These are phyloP conservation scores for Ectemnius continuus DNA, from an alignment of 2,888 invertebrate species.

Conservation along the genomic window DNA sequence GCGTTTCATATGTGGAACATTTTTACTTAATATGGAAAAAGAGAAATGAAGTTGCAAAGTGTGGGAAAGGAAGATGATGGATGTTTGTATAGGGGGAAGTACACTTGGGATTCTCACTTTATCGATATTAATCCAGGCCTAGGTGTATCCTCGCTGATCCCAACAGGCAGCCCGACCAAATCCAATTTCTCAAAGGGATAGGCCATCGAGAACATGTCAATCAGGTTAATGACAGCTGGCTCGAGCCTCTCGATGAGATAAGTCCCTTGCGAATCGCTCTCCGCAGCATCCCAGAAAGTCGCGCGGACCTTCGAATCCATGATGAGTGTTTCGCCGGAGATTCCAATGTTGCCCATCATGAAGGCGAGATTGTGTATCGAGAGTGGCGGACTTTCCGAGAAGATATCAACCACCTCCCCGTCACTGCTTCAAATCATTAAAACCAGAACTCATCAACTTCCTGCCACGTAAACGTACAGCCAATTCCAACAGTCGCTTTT, in stretches of 20 bases:
- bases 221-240: conserved; percentile 45
- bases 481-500: too few species aligned
- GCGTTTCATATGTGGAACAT: too few species aligned
- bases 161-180: conserved; percentile 60
- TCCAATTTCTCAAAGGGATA: conserved; percentile 67
- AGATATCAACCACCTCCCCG: conserved; percentile 56
- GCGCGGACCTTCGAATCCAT: conserved; percentile 43
- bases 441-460: neutral
- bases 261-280: conserved; percentile 41
- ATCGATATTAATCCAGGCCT: conserved; percentile 67
- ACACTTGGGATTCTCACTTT: conserved; percentile 48
- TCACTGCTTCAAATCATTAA: conserved; percentile 49
- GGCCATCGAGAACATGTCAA: conserved; percentile 59
- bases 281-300: conserved; percentile 50
- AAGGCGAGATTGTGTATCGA: conserved; percentile 81
- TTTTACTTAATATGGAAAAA: too few species aligned
- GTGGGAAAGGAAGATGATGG: too few species aligned
- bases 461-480: too few species aligned
- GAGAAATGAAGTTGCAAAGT: too few species aligned
- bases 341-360: conserved; percentile 61
- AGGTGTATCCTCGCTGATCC: conserved; percentile 53
- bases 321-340: conserved; percentile 15
- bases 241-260: conserved; percentile 64
- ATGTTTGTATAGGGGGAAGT: too few species aligned
- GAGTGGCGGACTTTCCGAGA: conserved; percentile 76